Base-by-base conservation (phyloP, 2,888 invertebrate genomes). In the Caenorhabditis sp. region DNA sequence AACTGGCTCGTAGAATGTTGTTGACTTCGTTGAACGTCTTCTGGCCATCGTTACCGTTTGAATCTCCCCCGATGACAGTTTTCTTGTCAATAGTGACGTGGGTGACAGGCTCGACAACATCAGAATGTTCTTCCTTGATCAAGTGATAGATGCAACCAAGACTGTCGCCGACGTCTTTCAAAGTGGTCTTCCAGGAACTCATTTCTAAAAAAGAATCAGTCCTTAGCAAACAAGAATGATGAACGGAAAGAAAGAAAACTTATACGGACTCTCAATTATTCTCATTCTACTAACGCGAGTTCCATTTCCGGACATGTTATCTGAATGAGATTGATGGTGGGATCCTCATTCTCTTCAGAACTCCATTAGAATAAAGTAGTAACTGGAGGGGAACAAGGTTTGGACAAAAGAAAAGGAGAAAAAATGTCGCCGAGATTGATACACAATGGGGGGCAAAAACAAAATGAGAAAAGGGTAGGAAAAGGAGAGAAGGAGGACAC, bases 401-500 rank as follows among this genome's bases (percentile, higher is more conserved):
- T 51, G 41, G 24, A 54, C 41, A 26, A 31, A 66, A 22, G 44
- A n/a, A 51, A 51, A 69, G 16, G 61, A 44, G 22, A 54, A 61
- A 12, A 59, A 69, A 35, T 59, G 56, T 41, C 61, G 61, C 41
- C 68, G 44, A 59, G 77, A 77, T 70, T 63, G 44, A 77, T 70
- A 70, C 75, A 68, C 14, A 63, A 54, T 61, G 54, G 69, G n/a
- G n/a, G 31, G 68, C 68, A 77, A 61, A 68, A 68, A 68, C 66
- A 49, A 74, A 59, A 66, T 31, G 47, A 61, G 49, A 31, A 49
- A 69, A 69, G 76, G 28, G 51, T n/a, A 26, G 51, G 44, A 24
- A 26, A 28, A 44, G 24, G n/a, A 35, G 7, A 49, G 38, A 22
- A 58, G 75, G 31, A 58, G 56, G 56, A 49, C 51, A 35, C 72